These are phyloP conservation scores for Macquaria ambigua DNA, from an alignment of 2,113 vertebrate species.

Conservation along the genomic window DNA sequence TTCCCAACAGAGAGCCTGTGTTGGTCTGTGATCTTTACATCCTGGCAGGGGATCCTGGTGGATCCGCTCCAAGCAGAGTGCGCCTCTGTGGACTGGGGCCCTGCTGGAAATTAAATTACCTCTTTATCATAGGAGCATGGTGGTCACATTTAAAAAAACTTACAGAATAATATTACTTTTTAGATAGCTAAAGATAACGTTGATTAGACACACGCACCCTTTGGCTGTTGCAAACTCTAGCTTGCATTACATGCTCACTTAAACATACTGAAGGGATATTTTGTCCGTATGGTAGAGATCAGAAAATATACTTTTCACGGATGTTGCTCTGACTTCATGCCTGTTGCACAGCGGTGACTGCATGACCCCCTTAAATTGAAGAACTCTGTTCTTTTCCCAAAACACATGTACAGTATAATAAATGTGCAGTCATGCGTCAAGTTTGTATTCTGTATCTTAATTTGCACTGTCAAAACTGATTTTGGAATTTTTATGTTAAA, in stretches of 20 bases:
- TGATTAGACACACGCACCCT: constrained; percentile 37
- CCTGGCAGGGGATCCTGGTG: constrained; percentile 67
- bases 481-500: background rate
- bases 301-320: constrained; percentile 65
- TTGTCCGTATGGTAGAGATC: constrained; percentile 33
- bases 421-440: constrained; percentile 49
- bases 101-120: constrained; percentile 83
- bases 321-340: constrained; percentile 55
- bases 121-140: constrained; percentile 61
- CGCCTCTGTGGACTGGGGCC: constrained; percentile 68
- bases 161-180: constrained; percentile 69
- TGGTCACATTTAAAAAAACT: constrained; percentile 66
- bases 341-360: constrained; percentile 44
- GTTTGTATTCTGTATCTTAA: constrained; percentile 28
- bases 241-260: constrained; percentile 42
- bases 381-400: constrained; percentile 13
- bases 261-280: constrained; percentile 28
- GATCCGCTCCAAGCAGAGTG: constrained; percentile 68
- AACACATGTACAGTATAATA: constrained; percentile 55
- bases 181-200: constrained; percentile 70
- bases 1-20: constrained; percentile 45
- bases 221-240: constrained; percentile 46
- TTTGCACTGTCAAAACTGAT: constrained; percentile 51
- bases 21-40: constrained; percentile 70
- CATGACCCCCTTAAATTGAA: constrained; percentile 47